Evolutionary conservation across 92 coral and sea anemone genomes (phyloP).

Genomic region (Anthopleura xanthogrammica): DNA sequence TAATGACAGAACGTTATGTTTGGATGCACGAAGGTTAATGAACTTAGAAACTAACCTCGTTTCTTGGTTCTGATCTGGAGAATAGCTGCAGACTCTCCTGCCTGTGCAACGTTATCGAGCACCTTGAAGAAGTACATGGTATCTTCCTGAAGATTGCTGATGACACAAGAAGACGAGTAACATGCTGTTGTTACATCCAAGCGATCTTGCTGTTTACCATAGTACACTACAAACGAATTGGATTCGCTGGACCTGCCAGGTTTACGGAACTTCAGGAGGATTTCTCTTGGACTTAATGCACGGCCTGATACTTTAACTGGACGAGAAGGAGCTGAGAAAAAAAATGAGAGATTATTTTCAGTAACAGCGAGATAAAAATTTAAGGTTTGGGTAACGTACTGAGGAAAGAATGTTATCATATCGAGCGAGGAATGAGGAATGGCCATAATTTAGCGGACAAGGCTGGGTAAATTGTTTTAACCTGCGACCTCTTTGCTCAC

Average conservation of each 20-base stretch:
- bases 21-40: no score
- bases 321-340: constrained; percentile 27
- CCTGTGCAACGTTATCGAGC: neutral
- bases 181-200: constrained; percentile 3
- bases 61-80: no score
- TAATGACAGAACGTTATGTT: no score
- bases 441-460: no score
- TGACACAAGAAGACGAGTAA: constrained; percentile 4
- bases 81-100: neutral
- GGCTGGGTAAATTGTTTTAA: no score
- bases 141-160: constrained; percentile 14
- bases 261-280: neutral
- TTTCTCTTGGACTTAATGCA: constrained; percentile 10
- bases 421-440: no score
- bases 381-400: no score
- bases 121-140: constrained; percentile 20
- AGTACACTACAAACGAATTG: neutral
- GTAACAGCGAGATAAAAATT: neutral
- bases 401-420: no score
- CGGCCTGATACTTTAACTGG: constrained; percentile 20
- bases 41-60: no score
- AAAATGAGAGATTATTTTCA: neutral
- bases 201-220: neutral
- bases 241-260: neutral
- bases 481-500: no score